Evolutionary conservation across 2,113 vertebrate genomes (phyloP).

Genomic region (Heterocephalus glaber): DNA sequence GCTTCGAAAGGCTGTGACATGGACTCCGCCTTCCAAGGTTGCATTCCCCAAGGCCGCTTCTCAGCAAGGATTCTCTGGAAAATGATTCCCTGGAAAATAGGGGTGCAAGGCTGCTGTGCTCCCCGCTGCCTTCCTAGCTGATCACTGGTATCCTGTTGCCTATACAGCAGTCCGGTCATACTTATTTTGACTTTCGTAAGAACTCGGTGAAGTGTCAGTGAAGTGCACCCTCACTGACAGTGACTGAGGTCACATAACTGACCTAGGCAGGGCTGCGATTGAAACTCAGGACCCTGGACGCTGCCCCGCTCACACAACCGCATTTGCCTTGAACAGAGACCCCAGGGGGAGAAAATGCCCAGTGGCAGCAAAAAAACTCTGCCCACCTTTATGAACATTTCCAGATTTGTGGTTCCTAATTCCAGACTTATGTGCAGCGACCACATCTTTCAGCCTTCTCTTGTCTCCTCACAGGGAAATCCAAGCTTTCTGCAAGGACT

Average conservation of each 20-base stretch:
- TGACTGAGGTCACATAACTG: not conserved
- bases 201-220: not conserved
- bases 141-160: not conserved
- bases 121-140: not conserved
- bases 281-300: not conserved
- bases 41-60: not conserved
- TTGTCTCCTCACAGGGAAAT: not conserved
- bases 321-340: not conserved
- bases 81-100: not conserved
- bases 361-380: not conserved
- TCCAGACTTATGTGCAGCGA: not conserved
- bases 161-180: not conserved
- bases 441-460: not conserved
- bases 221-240: no score
- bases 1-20: not conserved
- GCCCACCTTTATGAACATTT: not conserved
- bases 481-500: constrained; percentile 12
- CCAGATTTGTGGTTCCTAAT: not conserved
- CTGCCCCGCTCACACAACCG: not conserved
- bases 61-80: not conserved
- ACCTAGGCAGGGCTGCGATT: not conserved
- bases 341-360: not conserved
- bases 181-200: not conserved
- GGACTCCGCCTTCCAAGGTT: not conserved
- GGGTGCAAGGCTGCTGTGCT: not conserved